Percentiles rank a stretch among this genome's conserved stretches.
phyloP scores from a whole-genome alignment of 1,140 invertebrate genomes.

The Drosophila burlai region DNA sequence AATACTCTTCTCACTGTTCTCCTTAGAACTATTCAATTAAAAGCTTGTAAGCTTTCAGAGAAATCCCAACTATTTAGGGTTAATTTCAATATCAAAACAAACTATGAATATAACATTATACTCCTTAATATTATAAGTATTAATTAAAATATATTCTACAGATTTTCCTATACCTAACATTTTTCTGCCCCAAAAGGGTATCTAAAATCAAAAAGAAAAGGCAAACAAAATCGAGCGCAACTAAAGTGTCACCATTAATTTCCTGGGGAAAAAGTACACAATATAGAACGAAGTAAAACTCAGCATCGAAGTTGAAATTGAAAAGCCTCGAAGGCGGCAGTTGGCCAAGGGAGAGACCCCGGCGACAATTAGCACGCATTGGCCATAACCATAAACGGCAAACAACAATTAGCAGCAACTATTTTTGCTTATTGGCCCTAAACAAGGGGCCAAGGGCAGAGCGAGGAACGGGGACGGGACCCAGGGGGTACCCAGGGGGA shows the following conservation, averaged over 20 bases:
- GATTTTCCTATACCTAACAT: not conserved
- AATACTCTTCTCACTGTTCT: not conserved
- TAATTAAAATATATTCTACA: not conserved
- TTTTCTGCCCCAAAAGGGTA: not conserved
- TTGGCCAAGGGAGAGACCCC: not conserved
- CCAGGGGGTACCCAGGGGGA: not conserved
- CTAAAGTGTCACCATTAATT: slow-evolving; percentile 63
- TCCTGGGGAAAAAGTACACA: slow-evolving; percentile 11
- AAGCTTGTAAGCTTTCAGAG: not conserved
- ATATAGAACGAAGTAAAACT: slow-evolving; percentile 20
- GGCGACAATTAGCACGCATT: slow-evolving; percentile 59
- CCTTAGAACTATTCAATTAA: too few species aligned
- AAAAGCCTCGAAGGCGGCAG: slow-evolving; percentile 10
- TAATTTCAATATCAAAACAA: not conserved
- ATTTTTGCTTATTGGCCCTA: slow-evolving; percentile 64
- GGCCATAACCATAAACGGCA: slow-evolving; percentile 59
- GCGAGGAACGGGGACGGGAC: too few species aligned
- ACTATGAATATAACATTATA: not conserved
- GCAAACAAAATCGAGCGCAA: slow-evolving; percentile 43
- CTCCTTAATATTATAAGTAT: not conserved
- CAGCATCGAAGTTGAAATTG: slow-evolving; percentile 43
- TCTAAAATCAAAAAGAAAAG: not conserved
- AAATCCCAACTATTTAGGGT: too few species aligned
- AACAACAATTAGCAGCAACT: slow-evolving; percentile 63
- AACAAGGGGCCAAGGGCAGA: slow-evolving; percentile 11